Evolutionary conservation across 2,888 invertebrate genomes (phyloP).

Genomic region (Microctonus brassicae): DNA sequence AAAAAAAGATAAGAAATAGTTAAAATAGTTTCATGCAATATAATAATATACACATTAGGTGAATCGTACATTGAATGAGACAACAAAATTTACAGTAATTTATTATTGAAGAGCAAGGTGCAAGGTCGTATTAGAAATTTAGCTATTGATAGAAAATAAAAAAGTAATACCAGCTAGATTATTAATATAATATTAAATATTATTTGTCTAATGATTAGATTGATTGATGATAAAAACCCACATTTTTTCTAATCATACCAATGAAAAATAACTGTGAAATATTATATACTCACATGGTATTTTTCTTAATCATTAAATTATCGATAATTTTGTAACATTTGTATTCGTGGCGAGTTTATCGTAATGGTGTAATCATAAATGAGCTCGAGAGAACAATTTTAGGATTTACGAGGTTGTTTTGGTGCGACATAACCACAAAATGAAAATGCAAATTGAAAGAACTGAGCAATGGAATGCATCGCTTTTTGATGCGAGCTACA

Average conservation of each 20-base stretch:
- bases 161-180: background rate
- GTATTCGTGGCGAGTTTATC: constrained; percentile 26
- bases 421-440: constrained; percentile 47
- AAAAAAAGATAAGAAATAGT: background rate
- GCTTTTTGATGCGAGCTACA: background rate
- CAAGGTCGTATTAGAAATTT: constrained; percentile 43
- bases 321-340: constrained; percentile 17
- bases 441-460: constrained; percentile 9
- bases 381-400: constrained; percentile 32
- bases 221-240: constrained; percentile 42
- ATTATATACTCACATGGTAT: constrained; percentile 38
- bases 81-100: constrained; percentile 34
- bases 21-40: background rate
- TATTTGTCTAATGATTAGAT: constrained; percentile 39
- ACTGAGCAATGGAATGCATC: background rate
- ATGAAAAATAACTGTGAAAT: background rate
- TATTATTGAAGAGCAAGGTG: constrained; percentile 43
- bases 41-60: constrained; percentile 30
- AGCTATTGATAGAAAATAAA: constrained; percentile 27
- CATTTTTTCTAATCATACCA: background rate
- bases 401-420: constrained; percentile 44
- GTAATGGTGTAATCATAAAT: constrained; percentile 42
- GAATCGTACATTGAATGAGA: too few species aligned
- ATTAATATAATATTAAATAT: background rate
- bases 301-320: constrained; percentile 23